Evolutionary conservation across 2,797 vertebrate species (phyloP).

Genomic region (Sebastes diaconus): DNA sequence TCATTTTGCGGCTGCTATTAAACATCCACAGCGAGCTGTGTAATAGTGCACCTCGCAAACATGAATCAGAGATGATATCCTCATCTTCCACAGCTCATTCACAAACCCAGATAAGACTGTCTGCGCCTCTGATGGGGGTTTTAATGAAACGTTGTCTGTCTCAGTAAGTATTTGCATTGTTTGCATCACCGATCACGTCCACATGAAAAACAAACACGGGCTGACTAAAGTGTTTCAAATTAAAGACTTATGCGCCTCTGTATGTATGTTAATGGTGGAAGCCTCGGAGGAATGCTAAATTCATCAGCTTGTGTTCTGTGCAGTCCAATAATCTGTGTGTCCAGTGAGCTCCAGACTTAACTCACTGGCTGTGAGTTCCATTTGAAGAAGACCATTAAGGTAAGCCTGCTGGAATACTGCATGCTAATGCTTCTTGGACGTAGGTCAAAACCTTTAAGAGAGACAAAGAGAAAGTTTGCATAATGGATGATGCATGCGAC

Average conservation of each 20-base stretch:
- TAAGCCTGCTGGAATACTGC: constrained; percentile 20
- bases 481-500: not conserved
- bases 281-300: constrained; percentile 24
- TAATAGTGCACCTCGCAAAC: not conserved
- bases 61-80: not conserved
- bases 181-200: constrained; percentile 20
- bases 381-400: constrained; percentile 31
- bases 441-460: constrained; percentile 20
- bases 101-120: not conserved
- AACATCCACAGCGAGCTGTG: not conserved
- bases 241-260: not conserved
- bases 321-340: constrained; percentile 23
- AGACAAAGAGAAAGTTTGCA: not conserved
- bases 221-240: constrained; percentile 16
- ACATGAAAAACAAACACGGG: not conserved
- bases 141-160: constrained; percentile 42
- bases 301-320: constrained; percentile 27
- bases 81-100: not conserved
- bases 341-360: constrained; percentile 18
- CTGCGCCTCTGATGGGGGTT: constrained; percentile 15
- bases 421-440: constrained; percentile 22
- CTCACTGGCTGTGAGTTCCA: constrained; percentile 1
- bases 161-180: constrained; percentile 1
- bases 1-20: not conserved
- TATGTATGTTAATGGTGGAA: constrained; percentile 8